These are phyloP conservation scores for Rhagoletis zephyria DNA, from an alignment of 1,140 invertebrate genomes.

Conservation along the genomic window DNA sequence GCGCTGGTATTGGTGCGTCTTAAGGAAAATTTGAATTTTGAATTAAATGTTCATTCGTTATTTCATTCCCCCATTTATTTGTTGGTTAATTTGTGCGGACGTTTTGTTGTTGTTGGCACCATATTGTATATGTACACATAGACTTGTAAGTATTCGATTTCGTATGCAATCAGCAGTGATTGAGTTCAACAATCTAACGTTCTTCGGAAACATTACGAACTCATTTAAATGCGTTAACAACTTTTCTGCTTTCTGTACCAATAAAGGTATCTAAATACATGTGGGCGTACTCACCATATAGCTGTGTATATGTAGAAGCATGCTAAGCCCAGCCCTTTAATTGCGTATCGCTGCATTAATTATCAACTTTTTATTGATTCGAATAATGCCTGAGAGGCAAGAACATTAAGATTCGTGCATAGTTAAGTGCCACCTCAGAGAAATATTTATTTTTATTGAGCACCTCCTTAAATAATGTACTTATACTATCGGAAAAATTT, in stretches of 20 bases:
- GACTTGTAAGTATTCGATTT: conserved; percentile 26
- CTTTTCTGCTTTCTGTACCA: not conserved
- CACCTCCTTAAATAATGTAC: too few relatives aligned
- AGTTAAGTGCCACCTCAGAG: not conserved
- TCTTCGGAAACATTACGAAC: not conserved
- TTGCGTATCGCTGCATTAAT: not conserved
- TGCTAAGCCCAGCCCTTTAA: not conserved
- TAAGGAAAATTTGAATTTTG: conserved; percentile 53
- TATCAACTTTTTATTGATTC: not conserved
- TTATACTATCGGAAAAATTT: too few relatives aligned
- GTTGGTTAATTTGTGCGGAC: not conserved
- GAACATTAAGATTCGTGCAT: not conserved
- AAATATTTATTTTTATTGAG: not conserved
- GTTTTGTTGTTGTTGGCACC: not conserved
- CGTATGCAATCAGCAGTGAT: conserved; percentile 34
- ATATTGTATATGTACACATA: not conserved
- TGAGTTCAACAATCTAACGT: not conserved
- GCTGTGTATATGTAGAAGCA: not conserved
- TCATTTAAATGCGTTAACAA: conserved; percentile 12
- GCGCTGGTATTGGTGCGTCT: not conserved
- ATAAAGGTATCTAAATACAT: not conserved
- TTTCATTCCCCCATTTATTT: not conserved
- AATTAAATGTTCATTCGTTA: conserved; percentile 39
- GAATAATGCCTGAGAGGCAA: not conserved
- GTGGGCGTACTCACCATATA: not conserved